Base-by-base conservation (phyloP, 2,113 vertebrate genomes). In the Indicator indicator region DNA sequence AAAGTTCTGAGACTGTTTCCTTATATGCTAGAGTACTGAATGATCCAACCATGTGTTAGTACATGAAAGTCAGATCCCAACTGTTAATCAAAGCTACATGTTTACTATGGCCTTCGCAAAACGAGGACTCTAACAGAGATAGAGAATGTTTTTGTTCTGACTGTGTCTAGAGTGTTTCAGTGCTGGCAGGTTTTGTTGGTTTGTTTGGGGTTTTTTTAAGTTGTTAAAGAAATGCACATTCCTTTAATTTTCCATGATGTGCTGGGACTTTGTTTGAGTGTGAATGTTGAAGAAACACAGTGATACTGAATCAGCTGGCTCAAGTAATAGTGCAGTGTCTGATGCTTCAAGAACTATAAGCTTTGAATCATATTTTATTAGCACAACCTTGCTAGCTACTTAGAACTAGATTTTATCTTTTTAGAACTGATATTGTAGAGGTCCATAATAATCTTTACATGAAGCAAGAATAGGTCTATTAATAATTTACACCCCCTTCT, bases 351-450 rank as follows among this genome's bases (percentile, higher is more conserved):
- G 97, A 98, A 97, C 95, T 97, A 97, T 93, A 97, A 98, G 97
- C 97, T 98, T 97, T 92, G 95, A 97, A 98, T 98, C 97, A 96
- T 98, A 98, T 98, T 98, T 98, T 98, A 98, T 98, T 97, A 98
- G 98, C 98, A 98, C 98, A 98, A 98, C 97, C 97, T 98, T 98
- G 97, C 98, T 98, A 98, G 98, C 98, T 98, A 97, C 97, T 97
- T 98, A 98, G 97, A 96, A 96, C 98, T 96, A 97, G 98, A 98
- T 97, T 98, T 98, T 97, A 98, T 98, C 98, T 98, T 98, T 98
- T 97, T 98, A 98, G 97, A 98, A 97, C 94, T 94, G 97, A 97
- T 97, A 97, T 89, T 97, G 90, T 98, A 98, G 96, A 98, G 94
- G 96, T 97, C 97, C 88, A 5, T 98, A 97, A 97, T 95, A 97